Evolutionary conservation across 2,797 vertebrate genomes (phyloP).

Genomic region (Poecilia velifera): DNA sequence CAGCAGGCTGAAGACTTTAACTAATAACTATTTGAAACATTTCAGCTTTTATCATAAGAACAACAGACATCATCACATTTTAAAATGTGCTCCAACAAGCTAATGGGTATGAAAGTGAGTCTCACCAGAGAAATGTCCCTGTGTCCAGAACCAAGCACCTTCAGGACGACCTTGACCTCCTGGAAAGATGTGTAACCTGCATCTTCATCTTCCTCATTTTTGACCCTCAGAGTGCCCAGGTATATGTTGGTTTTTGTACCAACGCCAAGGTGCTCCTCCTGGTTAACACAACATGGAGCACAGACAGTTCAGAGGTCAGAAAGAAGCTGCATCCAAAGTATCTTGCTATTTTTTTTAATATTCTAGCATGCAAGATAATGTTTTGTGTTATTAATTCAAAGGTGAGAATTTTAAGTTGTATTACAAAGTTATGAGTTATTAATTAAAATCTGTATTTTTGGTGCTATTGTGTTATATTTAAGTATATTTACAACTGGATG

Average conservation of each 20-base stretch:
- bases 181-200: constrained; percentile 81
- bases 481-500: neutral
- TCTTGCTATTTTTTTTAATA: neutral
- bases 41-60: neutral
- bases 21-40: neutral
- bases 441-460: neutral
- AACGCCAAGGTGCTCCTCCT: constrained; percentile 92
- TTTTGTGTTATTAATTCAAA: neutral
- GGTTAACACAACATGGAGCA: constrained; percentile 18
- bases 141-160: constrained; percentile 94
- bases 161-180: constrained; percentile 94
- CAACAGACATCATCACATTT: neutral
- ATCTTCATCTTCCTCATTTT: constrained; percentile 85
- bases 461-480: constrained; percentile 1
- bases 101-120: constrained; percentile 13
- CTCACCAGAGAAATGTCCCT: constrained; percentile 95
- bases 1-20: neutral
- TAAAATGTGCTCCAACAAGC: neutral
- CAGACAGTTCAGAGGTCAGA: neutral
- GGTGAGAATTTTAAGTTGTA: neutral
- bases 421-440: neutral
- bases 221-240: constrained; percentile 88
- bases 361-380: neutral
- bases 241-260: constrained; percentile 96
- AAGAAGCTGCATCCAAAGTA: neutral